These are phyloP conservation scores for Drosophila fuyamai DNA, from an alignment of 1,140 invertebrate genomes.

Conservation along the genomic window DNA sequence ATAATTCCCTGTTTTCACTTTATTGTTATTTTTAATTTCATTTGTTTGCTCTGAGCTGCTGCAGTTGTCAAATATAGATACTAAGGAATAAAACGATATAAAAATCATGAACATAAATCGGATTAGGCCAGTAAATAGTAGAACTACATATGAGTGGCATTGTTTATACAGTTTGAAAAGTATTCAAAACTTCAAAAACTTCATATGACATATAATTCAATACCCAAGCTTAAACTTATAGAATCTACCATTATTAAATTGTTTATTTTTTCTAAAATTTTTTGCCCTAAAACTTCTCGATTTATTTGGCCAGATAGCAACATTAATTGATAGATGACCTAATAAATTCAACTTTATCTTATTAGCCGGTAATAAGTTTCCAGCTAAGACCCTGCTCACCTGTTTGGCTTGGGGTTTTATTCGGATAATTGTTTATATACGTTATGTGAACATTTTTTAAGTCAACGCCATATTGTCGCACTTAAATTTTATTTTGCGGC, in stretches of 20 bases:
- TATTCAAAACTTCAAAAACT: no score
- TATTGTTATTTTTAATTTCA: conserved; percentile 6
- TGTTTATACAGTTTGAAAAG: no score
- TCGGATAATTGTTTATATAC: conserved; percentile 74
- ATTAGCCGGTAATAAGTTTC: conserved; percentile 14
- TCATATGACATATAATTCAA: no score
- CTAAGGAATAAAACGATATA: background rate
- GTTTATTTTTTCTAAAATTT: background rate
- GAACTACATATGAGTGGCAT: no score
- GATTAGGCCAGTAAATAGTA: no score
- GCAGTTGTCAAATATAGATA: background rate
- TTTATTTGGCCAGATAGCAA: background rate
- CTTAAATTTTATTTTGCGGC: conserved; percentile 75
- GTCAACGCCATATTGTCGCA: conserved; percentile 72
- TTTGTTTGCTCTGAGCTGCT: background rate
- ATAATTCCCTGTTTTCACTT: conserved; percentile 4
- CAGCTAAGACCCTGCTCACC: background rate
- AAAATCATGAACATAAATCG: background rate
- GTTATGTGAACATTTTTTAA: conserved; percentile 57
- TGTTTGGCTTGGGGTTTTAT: background rate
- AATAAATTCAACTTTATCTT: conserved; percentile 12
- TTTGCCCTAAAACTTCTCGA: background rate
- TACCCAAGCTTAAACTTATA: no score
- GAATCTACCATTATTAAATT: no score
- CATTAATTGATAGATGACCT: background rate